These are phyloP conservation scores for Chorisops tibialis DNA, from an alignment of 2,888 invertebrate species.

Conservation along the genomic window DNA sequence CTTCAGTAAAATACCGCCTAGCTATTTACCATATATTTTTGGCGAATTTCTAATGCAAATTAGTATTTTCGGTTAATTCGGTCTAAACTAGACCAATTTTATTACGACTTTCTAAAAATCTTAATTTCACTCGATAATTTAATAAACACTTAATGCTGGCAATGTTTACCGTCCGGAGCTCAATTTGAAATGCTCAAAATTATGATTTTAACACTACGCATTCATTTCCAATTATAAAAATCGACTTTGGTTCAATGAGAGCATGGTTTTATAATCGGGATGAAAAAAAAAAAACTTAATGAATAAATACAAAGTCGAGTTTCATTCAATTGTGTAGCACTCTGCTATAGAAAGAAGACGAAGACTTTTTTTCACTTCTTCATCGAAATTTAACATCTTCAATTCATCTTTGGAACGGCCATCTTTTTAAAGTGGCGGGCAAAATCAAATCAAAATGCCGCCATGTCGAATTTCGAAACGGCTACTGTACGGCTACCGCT, in stretches of 20 bases:
- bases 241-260: neutral
- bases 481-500: conserved; percentile 15
- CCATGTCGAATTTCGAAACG: conserved; percentile 17
- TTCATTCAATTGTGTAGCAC: conserved; percentile 1
- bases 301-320: too few species aligned
- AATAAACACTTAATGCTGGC: conserved; percentile 8
- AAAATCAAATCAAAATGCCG: conserved; percentile 24
- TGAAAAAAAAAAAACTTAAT: too few species aligned
- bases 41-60: too few species aligned
- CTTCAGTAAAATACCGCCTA: too few species aligned
- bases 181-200: conserved; percentile 21
- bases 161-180: neutral
- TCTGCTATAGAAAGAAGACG: neutral
- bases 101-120: too few species aligned
- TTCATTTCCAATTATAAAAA: conserved; percentile 6
- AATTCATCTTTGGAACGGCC: neutral
- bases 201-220: conserved; percentile 16
- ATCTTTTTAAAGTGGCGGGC: neutral
- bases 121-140: conserved; percentile 13
- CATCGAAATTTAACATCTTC: too few species aligned
- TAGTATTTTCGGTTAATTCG: too few species aligned
- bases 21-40: too few species aligned
- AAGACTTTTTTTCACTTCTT: too few species aligned
- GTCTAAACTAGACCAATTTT: too few species aligned
- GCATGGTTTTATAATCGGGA: neutral